Evolutionary conservation across 1,140 invertebrate genomes (phyloP).

Genomic region (Leptinotarsa undecemlineata): DNA sequence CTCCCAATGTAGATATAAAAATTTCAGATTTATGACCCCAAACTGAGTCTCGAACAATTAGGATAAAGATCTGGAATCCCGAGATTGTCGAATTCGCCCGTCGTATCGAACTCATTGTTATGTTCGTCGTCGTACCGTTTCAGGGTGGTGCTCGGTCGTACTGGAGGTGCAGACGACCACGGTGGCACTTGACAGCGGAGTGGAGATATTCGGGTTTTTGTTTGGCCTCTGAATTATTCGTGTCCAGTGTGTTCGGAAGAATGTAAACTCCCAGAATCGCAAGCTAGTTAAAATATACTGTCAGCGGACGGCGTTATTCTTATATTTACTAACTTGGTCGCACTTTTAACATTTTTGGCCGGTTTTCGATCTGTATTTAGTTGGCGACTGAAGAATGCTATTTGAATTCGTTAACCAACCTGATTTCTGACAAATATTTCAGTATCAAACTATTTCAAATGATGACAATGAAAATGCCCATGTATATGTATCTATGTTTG

Average conservation of each 20-base stretch:
- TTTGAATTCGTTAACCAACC: conserved; percentile 21
- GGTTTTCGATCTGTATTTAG: conserved; percentile 28
- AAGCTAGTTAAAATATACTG: conserved; percentile 52
- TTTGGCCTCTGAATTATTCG: conserved; percentile 51
- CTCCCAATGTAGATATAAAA: no score
- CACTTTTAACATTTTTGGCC: conserved; percentile 48
- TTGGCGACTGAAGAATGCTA: neutral
- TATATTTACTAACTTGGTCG: conserved; percentile 52
- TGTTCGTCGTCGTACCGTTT: conserved; percentile 41
- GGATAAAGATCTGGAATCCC: conserved; percentile 9
- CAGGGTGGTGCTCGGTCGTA: conserved; percentile 44
- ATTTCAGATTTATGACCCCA: no score
- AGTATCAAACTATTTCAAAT: neutral
- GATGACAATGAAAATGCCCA: neutral
- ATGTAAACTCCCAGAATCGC: conserved; percentile 50
- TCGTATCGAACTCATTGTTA: conserved; percentile 35
- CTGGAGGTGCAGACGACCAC: conserved; percentile 48
- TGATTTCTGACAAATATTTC: neutral
- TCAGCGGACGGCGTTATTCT: conserved; percentile 44
- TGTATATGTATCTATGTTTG: no score
- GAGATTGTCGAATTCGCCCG: conserved; percentile 21
- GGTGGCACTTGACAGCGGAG: conserved; percentile 49
- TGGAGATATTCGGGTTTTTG: conserved; percentile 48
- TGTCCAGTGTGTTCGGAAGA: conserved; percentile 50
- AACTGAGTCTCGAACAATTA: conserved; percentile 1